A percentile compares a stretch with the other conserved stretches of the same genome.
phyloP scores from a whole-genome alignment of 2,888 invertebrate genomes.

The Aelia acuminata region DNA sequence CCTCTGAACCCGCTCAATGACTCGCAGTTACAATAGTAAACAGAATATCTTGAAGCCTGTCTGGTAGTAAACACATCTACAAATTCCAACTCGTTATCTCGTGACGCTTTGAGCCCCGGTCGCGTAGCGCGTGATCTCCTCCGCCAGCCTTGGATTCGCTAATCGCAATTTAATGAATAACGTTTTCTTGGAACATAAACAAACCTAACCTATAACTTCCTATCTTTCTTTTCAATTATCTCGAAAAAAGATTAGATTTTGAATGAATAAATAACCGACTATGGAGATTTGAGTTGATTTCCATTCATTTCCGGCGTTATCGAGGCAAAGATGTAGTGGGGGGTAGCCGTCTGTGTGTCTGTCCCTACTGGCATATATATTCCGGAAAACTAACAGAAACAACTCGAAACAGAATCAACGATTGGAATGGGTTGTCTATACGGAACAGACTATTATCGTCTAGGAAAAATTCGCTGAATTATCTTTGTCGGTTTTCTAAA shows the following conservation, averaged over 20 bases:
- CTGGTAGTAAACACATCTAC: not conserved
- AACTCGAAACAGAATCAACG: no score
- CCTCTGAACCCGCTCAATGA: not conserved
- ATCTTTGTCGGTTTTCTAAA: no score
- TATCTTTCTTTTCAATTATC: slow-evolving; percentile 30
- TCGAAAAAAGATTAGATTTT: slow-evolving; percentile 11
- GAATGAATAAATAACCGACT: not conserved
- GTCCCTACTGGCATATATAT: not conserved
- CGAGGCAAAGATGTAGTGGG: not conserved
- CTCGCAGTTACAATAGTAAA: slow-evolving; percentile 1
- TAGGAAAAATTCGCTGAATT: no score
- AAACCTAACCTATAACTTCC: slow-evolving; percentile 19
- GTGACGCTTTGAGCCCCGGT: not conserved
- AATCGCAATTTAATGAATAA: slow-evolving; percentile 33
- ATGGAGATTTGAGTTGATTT: not conserved
- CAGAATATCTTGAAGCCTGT: not conserved
- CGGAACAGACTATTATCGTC: no score
- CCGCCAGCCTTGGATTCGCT: slow-evolving; percentile 26
- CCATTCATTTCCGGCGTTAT: not conserved
- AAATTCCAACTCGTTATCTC: not conserved
- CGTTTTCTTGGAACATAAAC: slow-evolving; percentile 41
- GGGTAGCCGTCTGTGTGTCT: not conserved
- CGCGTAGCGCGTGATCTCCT: not conserved
- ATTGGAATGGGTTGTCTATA: no score
- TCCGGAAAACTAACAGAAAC: not conserved